A percentile compares a stretch with the other conserved stretches of the same genome.
These are phyloP conservation scores for Damaliscus lunatus DNA, from an alignment of 2,113 vertebrate genomes.

Conservation along the genomic window DNA sequence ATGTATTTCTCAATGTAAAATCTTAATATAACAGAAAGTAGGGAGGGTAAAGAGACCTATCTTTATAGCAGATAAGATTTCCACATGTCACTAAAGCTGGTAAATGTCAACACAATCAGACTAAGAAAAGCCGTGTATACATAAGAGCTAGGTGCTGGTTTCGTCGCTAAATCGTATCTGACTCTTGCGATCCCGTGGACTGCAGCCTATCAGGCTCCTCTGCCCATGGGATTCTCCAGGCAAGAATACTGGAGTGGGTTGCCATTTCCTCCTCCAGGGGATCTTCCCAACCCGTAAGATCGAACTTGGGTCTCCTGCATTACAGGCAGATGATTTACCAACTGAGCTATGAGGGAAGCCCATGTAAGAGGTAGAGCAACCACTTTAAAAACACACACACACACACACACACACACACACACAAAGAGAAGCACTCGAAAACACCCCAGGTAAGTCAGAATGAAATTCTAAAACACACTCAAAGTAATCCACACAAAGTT, in stretches of 20 bases:
- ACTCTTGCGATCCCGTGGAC: background rate
- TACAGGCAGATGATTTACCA: background rate
- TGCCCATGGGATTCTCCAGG: background rate
- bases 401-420: too few relatives aligned
- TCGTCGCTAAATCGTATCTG: background rate
- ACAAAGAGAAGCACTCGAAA: background rate
- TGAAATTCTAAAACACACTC: background rate
- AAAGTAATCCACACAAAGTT: background rate
- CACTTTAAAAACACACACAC: background rate
- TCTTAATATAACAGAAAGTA: background rate
- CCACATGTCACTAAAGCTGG: background rate
- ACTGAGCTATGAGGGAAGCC: background rate
- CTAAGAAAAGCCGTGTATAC: background rate
- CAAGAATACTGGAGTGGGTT: background rate
- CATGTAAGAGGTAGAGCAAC: background rate
- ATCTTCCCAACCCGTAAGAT: background rate
- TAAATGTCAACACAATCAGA: background rate
- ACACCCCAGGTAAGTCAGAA: background rate
- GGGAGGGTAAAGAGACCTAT: background rate
- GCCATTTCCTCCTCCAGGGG: background rate
- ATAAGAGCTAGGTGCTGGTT: background rate
- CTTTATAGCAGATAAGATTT: background rate
- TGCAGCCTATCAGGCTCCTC: background rate
- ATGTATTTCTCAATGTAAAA: background rate
- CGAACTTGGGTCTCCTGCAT: accelerated